These are phyloP conservation scores for Dunckerocampus dactyliophorus DNA, from an alignment of 2,113 vertebrate genomes.

Conservation along the genomic window DNA sequence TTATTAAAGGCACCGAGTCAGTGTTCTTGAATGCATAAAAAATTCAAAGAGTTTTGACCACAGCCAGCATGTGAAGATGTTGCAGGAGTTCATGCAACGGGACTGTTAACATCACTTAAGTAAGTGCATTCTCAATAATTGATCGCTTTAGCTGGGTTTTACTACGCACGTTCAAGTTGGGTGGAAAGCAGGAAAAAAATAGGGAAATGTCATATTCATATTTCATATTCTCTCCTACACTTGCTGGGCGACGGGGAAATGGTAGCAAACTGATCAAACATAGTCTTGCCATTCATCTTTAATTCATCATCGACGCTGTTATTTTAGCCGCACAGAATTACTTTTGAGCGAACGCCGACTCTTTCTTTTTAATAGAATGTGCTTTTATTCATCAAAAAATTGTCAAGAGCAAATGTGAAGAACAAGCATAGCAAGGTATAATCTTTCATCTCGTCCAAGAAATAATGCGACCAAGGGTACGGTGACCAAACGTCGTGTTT, in stretches of 20 bases:
- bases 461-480: no score
- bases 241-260: not conserved
- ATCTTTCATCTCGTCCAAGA: no score
- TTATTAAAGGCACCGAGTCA: not conserved
- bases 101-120: constrained; percentile 18
- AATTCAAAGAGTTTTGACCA: not conserved
- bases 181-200: constrained; percentile 17
- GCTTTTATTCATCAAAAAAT: no score
- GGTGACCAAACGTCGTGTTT: no score
- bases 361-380: not conserved
- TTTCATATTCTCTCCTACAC: constrained; percentile 9
- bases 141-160: constrained; percentile 30
- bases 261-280: constrained; percentile 18
- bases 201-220: constrained; percentile 42
- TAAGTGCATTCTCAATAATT: constrained; percentile 51
- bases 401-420: no score
- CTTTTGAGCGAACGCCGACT: not conserved
- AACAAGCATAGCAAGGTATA: no score
- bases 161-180: constrained; percentile 13
- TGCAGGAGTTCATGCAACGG: constrained; percentile 4
- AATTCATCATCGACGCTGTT: not conserved
- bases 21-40: not conserved
- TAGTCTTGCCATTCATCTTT: constrained; percentile 10
- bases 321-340: constrained; percentile 4
- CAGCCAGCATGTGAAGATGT: not conserved